Conservation (phyloP, 2,797 vertebrate species). For the Mormyrops attenuatus region DNA sequence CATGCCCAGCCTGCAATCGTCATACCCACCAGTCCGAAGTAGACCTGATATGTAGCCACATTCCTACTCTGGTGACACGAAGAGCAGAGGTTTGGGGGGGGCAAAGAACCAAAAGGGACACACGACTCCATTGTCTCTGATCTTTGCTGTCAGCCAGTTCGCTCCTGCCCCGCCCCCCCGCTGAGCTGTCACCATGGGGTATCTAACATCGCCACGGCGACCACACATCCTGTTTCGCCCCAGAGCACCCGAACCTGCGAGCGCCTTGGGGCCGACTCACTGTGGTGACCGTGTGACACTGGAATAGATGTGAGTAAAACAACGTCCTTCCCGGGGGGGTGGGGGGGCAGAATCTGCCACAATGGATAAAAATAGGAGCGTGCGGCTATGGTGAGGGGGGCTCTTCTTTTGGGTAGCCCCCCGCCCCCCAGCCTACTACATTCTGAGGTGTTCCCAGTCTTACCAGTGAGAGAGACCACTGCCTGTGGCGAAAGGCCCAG, state of each 20-base stretch:
- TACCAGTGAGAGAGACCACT: background rate
- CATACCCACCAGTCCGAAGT: background rate
- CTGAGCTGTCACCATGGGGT: background rate
- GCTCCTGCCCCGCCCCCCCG: background rate
- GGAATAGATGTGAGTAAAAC: constrained; percentile 21
- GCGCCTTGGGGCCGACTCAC: background rate
- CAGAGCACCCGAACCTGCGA: background rate
- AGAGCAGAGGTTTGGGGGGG: background rate
- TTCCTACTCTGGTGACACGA: background rate
- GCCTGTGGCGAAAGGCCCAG: background rate
- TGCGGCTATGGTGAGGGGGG: background rate
- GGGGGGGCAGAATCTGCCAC: constrained; percentile 7
- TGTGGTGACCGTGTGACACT: background rate
- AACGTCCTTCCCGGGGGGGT: background rate
- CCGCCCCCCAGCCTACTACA: background rate
- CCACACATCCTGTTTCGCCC: background rate
- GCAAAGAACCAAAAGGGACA: background rate
- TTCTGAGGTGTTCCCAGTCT: background rate
- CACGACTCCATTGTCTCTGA: background rate
- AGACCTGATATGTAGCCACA: background rate
- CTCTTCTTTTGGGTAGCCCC: background rate
- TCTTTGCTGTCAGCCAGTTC: background rate
- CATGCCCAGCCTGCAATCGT: background rate
- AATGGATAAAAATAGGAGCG: constrained; percentile 12
- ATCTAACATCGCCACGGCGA: background rate